Percentiles rank a stretch among this genome's conserved stretches.
phyloP scores from a whole-genome alignment of 2,888 invertebrate genomes.

The Drosophila limbata region DNA sequence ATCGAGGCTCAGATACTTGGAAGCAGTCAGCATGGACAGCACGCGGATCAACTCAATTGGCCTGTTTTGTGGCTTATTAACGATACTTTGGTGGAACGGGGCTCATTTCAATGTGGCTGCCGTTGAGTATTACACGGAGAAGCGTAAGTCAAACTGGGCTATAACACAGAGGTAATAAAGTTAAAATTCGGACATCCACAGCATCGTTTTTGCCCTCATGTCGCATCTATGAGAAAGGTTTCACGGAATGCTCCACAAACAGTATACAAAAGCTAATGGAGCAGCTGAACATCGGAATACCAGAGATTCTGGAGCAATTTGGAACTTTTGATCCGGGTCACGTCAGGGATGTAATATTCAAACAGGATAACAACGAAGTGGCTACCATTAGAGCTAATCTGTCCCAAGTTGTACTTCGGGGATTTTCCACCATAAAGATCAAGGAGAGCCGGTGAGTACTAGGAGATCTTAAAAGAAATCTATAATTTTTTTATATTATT shows the following conservation, averaged over 20 bases:
- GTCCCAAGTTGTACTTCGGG: constrained; percentile 88
- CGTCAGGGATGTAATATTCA: constrained; percentile 88
- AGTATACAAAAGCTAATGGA: constrained; percentile 87
- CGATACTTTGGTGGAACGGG: constrained; percentile 34
- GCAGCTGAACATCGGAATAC: constrained; percentile 86
- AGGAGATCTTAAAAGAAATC: not conserved
- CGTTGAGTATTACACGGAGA: constrained; percentile 69
- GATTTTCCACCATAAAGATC: constrained; percentile 88
- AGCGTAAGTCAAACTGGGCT: constrained; percentile 60
- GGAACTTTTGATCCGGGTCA: constrained; percentile 88
- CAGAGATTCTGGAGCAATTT: constrained; percentile 84
- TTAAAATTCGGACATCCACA: constrained; percentile 71
- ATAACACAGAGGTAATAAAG: not conserved
- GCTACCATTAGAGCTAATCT: constrained; percentile 90
- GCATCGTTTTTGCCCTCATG: constrained; percentile 89
- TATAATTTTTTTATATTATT: not conserved
- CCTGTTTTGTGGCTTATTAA: constrained; percentile 43
- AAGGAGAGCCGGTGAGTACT: constrained; percentile 87
- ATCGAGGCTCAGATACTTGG: constrained; percentile 26
- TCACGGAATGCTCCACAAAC: constrained; percentile 88
- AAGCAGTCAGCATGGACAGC: constrained; percentile 38
- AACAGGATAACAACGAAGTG: constrained; percentile 90
- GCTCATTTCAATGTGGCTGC: constrained; percentile 27
- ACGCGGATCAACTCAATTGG: constrained; percentile 15
- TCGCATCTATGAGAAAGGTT: constrained; percentile 87